Base-by-base conservation (phyloP, 92 coral and sea anemone species). In the Epizoanthus fatuus region DNA sequence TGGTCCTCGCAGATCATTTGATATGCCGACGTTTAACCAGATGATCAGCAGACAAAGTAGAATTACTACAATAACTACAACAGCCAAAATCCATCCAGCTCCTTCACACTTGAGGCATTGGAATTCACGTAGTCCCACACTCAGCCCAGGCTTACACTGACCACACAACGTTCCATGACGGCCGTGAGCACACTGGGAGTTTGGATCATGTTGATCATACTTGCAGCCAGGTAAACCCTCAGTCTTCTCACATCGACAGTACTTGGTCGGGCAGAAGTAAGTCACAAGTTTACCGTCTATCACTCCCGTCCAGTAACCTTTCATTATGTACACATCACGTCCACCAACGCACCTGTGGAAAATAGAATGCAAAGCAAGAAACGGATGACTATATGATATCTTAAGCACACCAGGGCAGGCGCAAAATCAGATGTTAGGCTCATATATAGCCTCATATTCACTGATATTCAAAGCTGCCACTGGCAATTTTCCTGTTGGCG, bases 1-100 rank as follows among this genome's bases (percentile, higher is more conserved):
- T 22, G 99, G 99, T 4, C 98, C 99, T 5, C 98, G 97, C 14
- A 97, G 98, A 19, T 93, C 98, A 64, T 91, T 97, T 44, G 96
- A 91, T 85, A 97, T 88, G 17, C 95, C 94, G 56, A 96, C 98
- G 89, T 97, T 97, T 75, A 95, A 70, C 56, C 91, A 91, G 68
- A 97, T 92, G 63, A 97, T 89, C 29, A 91, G n/a, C 53, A 93
- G 40, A 60, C 97, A 93, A 12, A 97, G 37, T 4, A 71, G 8
- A 20, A 90, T 83, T 16, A 96, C 95, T 0, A 87, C 35, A 25
- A 95, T 14, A 47, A 97, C 88, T 3, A 86, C 95, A 10, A 89
- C 86, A 3, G 84, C 93, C 17, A 91, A 82, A 5, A 94, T 88
- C 98, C 96, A 93, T 5, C 87, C 83, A 32, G 84, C 47, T 13